These are phyloP conservation scores for Thymelicus lineola DNA, from an alignment of 2,888 invertebrate species.

Conservation along the genomic window DNA sequence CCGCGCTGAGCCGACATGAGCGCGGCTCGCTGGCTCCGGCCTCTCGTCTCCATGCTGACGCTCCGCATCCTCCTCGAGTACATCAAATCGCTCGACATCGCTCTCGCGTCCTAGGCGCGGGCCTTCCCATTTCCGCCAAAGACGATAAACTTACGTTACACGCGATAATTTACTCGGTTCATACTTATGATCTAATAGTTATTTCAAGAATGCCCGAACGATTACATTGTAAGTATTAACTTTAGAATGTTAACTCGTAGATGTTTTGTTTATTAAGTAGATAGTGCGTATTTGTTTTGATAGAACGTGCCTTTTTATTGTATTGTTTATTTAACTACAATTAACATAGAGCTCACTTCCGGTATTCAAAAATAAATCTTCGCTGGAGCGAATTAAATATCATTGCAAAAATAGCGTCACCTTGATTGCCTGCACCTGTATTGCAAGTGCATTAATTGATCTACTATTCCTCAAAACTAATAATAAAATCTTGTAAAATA, in stretches of 20 bases:
- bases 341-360: not conserved
- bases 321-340: not conserved
- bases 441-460: not conserved
- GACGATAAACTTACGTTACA: conserved; percentile 54
- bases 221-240: conserved; percentile 66
- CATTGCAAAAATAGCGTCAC: not conserved
- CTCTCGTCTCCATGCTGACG: conserved; percentile 68
- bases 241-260: conserved; percentile 23
- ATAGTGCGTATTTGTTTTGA: not conserved
- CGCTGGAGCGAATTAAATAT: not conserved
- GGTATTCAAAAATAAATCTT: not conserved
- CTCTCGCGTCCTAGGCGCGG: conserved; percentile 47
- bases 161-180: conserved; percentile 47
- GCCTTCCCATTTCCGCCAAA: conserved; percentile 46
- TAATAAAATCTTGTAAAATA: not conserved
- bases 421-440: not conserved
- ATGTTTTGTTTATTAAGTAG: not conserved
- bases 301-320: not conserved
- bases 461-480: not conserved
- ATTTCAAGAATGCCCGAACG: conserved; percentile 59
- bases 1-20: conserved; percentile 52
- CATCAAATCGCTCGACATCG: conserved; percentile 71
- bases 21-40: conserved; percentile 58
- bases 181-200: conserved; percentile 45
- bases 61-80: conserved; percentile 74